Conservation (phyloP, 53 echinoderm and acorn worm species). For the Paracentrotus lividus region DNA sequence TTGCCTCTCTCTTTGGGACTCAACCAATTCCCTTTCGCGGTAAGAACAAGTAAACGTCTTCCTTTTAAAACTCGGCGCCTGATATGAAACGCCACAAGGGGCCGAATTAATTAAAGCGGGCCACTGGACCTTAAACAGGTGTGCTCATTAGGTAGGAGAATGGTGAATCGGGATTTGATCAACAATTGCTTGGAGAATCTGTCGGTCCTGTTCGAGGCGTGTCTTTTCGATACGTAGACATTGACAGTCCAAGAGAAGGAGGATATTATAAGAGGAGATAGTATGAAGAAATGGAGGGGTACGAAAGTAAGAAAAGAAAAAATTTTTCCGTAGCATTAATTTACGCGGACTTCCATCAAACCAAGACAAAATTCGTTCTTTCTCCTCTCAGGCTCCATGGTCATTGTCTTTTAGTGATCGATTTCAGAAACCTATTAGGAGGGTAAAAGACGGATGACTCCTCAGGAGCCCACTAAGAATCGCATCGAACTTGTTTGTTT, state of each 20-base stretch:
- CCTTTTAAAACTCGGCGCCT: not conserved
- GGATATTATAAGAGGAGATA: not conserved
- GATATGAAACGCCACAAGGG: not conserved
- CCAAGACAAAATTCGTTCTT: not conserved
- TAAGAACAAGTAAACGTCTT: not conserved
- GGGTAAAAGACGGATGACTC: constrained; percentile 2
- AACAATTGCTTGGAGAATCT: constrained; percentile 34
- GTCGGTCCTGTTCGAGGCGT: not conserved
- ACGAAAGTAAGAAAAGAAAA: no score
- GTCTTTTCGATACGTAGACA: not conserved
- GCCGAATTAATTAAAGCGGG: constrained; percentile 22
- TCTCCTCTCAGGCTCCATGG: not conserved
- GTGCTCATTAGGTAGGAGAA: constrained; percentile 7
- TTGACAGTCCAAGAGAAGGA: not conserved
- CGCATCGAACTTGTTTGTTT: not conserved
- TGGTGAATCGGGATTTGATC: not conserved
- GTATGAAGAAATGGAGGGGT: not conserved
- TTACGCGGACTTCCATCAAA: not conserved
- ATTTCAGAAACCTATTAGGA: constrained; percentile 39
- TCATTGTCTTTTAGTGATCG: not conserved
- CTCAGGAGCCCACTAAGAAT: not conserved
- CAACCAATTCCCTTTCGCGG: not conserved
- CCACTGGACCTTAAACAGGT: constrained; percentile 44
- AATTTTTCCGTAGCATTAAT: not conserved
- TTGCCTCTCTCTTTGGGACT: not conserved